Percentiles rank a stretch among this genome's conserved stretches.
Evolutionary conservation across 2,888 invertebrate genomes (phyloP).

Genomic region (Calliopum simillimum): DNA sequence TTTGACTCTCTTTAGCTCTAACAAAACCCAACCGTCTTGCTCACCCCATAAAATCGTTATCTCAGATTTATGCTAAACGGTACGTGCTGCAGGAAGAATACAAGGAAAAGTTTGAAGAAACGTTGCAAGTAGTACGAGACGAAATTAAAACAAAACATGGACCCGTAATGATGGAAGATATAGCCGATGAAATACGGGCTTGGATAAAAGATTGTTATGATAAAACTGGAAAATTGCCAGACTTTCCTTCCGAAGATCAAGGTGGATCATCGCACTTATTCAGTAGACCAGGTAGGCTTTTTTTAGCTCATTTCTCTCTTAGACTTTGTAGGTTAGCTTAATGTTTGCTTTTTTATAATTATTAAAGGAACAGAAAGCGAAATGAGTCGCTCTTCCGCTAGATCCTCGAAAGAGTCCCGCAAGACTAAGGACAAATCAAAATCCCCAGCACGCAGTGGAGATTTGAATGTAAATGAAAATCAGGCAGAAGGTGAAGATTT

Average conservation of each 20-base stretch:
- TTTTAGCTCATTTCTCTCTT: background rate
- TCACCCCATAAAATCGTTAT: too few relatives aligned
- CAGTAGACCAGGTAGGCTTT: conserved; percentile 75
- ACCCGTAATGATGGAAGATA: conserved; percentile 83
- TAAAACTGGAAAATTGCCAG: conserved; percentile 88
- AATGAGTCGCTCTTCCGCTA: conserved; percentile 81
- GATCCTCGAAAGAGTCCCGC: conserved; percentile 83
- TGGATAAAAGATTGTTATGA: conserved; percentile 89
- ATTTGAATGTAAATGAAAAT: conserved; percentile 73
- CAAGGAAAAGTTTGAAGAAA: conserved; percentile 77
- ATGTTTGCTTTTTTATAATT: background rate
- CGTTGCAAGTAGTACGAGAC: conserved; percentile 73
- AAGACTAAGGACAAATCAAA: conserved; percentile 81
- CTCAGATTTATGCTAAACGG: conserved; percentile 68
- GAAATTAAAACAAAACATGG: conserved; percentile 79
- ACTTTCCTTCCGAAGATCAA: conserved; percentile 90
- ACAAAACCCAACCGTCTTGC: too few relatives aligned
- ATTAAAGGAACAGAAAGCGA: conserved; percentile 79
- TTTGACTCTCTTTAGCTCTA: too few relatives aligned
- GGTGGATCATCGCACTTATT: conserved; percentile 90
- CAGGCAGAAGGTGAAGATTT: conserved; percentile 70
- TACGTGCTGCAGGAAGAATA: conserved; percentile 76
- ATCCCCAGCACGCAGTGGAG: conserved; percentile 67
- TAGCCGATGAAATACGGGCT: conserved; percentile 86
- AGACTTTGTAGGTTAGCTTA: background rate